Percentiles rank a stretch among this genome's conserved stretches.
Conservation (phyloP, 2,113 vertebrate genomes). For the Haemorhous mexicanus region DNA sequence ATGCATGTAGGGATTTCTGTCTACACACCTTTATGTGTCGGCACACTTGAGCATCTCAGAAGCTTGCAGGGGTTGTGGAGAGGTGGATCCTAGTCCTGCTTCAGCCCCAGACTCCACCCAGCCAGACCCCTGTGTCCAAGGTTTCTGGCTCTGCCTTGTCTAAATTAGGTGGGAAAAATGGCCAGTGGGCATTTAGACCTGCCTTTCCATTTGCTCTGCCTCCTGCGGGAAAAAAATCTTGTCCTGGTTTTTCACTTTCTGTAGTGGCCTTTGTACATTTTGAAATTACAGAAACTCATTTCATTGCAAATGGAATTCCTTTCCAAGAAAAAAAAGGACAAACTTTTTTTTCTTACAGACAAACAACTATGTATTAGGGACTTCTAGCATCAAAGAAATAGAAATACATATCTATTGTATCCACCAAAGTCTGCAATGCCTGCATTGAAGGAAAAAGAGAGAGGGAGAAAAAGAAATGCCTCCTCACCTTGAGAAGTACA, state of each 20-base stretch:
- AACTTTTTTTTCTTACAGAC: slow-evolving; percentile 41
- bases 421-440: slow-evolving; percentile 94
- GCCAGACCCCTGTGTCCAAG: neutral
- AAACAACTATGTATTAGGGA: slow-evolving; percentile 66
- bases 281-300: slow-evolving; percentile 67
- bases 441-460: slow-evolving; percentile 74
- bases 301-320: slow-evolving; percentile 60
- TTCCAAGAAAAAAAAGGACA: slow-evolving; percentile 29
- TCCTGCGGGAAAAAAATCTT: slow-evolving; percentile 1
- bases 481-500: neutral
- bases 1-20: rapidly evolving
- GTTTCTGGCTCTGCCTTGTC: neutral
- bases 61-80: too few species aligned
- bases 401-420: slow-evolving; percentile 80
- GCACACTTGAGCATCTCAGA: neutral
- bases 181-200: neutral
- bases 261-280: slow-evolving; percentile 92
- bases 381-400: slow-evolving; percentile 72
- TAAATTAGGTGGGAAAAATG: neutral
- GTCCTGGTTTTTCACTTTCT: slow-evolving; percentile 84
- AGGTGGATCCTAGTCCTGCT: neutral
- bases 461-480: slow-evolving; percentile 48
- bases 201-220: slow-evolving; percentile 5
- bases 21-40: rapidly evolving
- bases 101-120: neutral